These are phyloP conservation scores for Pinna nobilis DNA, from an alignment of 1,140 invertebrate genomes.

Conservation along the genomic window DNA sequence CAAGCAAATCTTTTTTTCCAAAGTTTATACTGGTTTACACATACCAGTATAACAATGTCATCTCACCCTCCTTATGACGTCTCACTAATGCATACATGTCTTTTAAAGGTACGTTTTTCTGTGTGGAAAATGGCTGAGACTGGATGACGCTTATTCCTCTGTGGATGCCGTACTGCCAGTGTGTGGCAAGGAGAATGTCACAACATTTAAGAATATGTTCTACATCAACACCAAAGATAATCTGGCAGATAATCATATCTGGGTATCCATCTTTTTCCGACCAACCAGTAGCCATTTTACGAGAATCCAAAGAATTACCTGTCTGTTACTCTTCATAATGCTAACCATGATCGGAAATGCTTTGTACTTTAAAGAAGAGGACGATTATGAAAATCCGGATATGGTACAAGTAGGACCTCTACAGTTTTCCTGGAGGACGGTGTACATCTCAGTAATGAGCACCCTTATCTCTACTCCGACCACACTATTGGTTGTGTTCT, in stretches of 20 bases:
- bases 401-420: constrained; percentile 29
- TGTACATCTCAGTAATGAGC: constrained; percentile 47
- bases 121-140: constrained; percentile 68
- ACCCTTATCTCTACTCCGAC: constrained; percentile 45
- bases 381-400: constrained; percentile 33
- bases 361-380: constrained; percentile 66
- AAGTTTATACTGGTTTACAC: too few relatives aligned
- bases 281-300: constrained; percentile 70
- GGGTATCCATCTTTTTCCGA: constrained; percentile 69
- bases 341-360: constrained; percentile 74
- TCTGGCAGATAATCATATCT: constrained; percentile 72
- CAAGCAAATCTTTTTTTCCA: neutral
- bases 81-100: too few relatives aligned
- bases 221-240: constrained; percentile 67
- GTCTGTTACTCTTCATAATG: constrained; percentile 69
- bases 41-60: too few relatives aligned
- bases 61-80: too few relatives aligned
- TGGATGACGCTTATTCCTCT: constrained; percentile 63
- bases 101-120: constrained; percentile 65
- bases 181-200: constrained; percentile 63
- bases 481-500: constrained; percentile 41
- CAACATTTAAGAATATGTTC: constrained; percentile 70
- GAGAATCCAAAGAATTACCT: constrained; percentile 70
- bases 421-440: constrained; percentile 28
- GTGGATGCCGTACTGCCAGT: constrained; percentile 68